A percentile compares a stretch with the other conserved stretches of the same genome.
Evolutionary conservation across 37 sponge, comb jelly and placozoan genomes (phyloP).

Genomic region (Axinella damicornis): DNA sequence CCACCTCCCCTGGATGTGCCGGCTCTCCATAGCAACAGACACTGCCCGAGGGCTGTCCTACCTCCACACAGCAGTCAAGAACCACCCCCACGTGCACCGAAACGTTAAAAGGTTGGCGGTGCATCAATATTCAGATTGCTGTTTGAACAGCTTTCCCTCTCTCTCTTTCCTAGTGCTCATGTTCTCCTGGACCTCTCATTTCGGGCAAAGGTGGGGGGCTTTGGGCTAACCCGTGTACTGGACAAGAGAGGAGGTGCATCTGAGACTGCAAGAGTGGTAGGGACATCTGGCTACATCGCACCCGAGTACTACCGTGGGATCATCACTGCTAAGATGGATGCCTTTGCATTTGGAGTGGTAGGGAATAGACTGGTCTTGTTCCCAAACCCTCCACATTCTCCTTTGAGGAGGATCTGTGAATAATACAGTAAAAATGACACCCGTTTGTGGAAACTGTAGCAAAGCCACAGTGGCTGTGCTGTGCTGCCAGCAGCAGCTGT

Average conservation of each 20-base stretch:
- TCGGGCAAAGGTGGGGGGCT: constrained; percentile 95
- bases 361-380: no score
- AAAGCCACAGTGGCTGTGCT: no score
- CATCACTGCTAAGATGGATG: constrained; percentile 91
- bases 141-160: no score
- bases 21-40: constrained; percentile 87
- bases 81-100: constrained; percentile 85
- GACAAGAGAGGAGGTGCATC: constrained; percentile 37
- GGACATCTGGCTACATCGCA: constrained; percentile 95
- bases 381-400: no score
- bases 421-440: no score
- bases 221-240: constrained; percentile 87
- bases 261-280: constrained; percentile 73
- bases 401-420: no score
- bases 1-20: constrained; percentile 78
- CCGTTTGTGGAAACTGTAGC: no score
- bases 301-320: constrained; percentile 88
- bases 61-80: constrained; percentile 85
- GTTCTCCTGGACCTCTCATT: constrained; percentile 86
- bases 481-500: no score
- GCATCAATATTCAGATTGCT: no score
- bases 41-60: constrained; percentile 91
- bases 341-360: constrained; percentile 94
- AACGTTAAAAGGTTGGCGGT: constrained; percentile 93
- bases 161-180: constrained; percentile 84